These are phyloP conservation scores for Odiellus spinosus DNA, from an alignment of 2,888 invertebrate species.

Conservation along the genomic window DNA sequence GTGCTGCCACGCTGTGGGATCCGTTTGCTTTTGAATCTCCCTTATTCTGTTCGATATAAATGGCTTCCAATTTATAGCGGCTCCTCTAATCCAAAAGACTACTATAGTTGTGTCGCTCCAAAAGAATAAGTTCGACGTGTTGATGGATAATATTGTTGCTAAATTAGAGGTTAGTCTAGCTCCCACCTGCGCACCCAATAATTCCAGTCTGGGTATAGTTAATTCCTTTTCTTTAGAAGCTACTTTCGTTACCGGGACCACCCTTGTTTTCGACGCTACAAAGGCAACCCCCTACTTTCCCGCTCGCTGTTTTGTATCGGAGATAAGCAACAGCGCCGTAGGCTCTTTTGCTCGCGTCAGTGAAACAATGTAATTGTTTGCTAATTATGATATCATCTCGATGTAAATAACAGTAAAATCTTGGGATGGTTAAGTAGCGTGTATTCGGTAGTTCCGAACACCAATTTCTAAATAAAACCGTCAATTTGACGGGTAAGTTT, in stretches of 20 bases:
- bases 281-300: too few species aligned
- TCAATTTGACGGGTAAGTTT: constrained; percentile 8
- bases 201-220: constrained; percentile 20
- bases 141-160: neutral
- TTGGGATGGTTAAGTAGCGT: too few species aligned
- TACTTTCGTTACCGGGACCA: constrained; percentile 16
- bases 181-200: constrained; percentile 14
- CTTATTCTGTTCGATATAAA: constrained; percentile 21
- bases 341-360: constrained; percentile 14
- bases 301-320: too few species aligned
- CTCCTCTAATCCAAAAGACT: constrained; percentile 17
- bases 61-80: constrained; percentile 12
- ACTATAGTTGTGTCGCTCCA: constrained; percentile 18
- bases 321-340: constrained; percentile 19
- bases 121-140: neutral
- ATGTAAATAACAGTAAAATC: too few species aligned
- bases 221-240: constrained; percentile 18
- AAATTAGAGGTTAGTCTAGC: neutral
- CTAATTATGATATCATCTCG: neutral
- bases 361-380: constrained; percentile 14
- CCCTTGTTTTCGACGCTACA: neutral
- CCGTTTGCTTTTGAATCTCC: constrained; percentile 16
- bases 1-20: constrained; percentile 18
- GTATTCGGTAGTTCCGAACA: neutral
- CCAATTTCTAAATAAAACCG: neutral